Conservation (phyloP, 2,797 vertebrate species). For the Cottoperca gobio region DNA sequence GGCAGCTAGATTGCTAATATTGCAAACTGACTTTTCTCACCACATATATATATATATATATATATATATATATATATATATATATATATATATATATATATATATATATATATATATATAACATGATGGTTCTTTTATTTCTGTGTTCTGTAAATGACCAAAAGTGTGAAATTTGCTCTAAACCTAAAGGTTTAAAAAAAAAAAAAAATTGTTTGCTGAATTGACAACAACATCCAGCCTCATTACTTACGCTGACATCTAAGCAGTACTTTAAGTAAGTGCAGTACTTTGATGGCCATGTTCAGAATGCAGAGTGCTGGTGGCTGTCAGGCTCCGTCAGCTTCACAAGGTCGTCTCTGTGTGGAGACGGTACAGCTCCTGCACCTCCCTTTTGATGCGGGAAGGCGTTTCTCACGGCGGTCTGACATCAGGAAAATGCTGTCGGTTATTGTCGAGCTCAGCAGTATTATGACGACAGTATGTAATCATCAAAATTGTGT, state of each 20-base stretch:
- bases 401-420: conserved; percentile 22
- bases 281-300: conserved; percentile 16
- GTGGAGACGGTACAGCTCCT: conserved; percentile 47
- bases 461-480: neutral
- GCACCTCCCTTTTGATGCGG: conserved; percentile 33
- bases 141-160: neutral
- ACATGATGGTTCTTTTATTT: neutral
- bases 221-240: neutral
- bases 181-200: no score
- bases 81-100: no score
- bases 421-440: conserved; percentile 21
- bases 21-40: no score
- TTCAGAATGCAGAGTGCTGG: conserved; percentile 7
- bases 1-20: no score
- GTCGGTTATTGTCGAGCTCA: neutral
- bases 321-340: conserved; percentile 48
- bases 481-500: neutral
- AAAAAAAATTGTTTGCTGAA: no score
- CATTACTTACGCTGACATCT: conserved; percentile 31
- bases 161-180: neutral
- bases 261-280: conserved; percentile 1
- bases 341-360: conserved; percentile 66
- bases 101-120: no score
- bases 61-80: no score
- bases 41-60: no score